Conservation (phyloP, 2,797 vertebrate species). For the Pseudomugil tenellus region DNA sequence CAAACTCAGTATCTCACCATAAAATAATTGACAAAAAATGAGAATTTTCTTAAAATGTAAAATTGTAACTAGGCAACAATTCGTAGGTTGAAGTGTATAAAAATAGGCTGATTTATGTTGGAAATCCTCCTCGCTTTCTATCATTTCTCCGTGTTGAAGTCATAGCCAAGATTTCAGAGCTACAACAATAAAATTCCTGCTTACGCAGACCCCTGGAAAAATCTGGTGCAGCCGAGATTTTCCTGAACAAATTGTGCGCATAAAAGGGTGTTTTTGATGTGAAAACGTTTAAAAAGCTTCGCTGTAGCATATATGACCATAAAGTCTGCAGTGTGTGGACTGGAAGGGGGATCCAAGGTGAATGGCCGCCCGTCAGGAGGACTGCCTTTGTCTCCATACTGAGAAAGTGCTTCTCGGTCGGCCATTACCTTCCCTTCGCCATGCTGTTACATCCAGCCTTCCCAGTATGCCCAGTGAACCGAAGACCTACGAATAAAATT, state of each 20-base stretch:
- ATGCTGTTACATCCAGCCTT: slow-evolving; percentile 58
- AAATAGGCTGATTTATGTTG: slow-evolving; percentile 13
- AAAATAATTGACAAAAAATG: slow-evolving; percentile 30
- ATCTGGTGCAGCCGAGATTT: slow-evolving; percentile 14
- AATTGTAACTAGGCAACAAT: background rate
- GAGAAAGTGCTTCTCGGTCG: slow-evolving; percentile 76
- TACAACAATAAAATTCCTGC: slow-evolving; percentile 65
- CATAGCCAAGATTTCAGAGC: slow-evolving; percentile 50
- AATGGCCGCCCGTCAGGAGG: slow-evolving; percentile 76
- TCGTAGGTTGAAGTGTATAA: background rate
- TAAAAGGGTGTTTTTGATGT: slow-evolving; percentile 19
- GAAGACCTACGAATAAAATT: slow-evolving; percentile 25
- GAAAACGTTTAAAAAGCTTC: slow-evolving; percentile 18
- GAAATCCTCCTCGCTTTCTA: slow-evolving; percentile 34
- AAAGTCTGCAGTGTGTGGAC: slow-evolving; percentile 23
- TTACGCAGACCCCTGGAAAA: slow-evolving; percentile 38
- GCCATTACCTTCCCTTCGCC: slow-evolving; percentile 81
- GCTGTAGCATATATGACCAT: slow-evolving; percentile 25
- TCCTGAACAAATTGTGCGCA: slow-evolving; percentile 31
- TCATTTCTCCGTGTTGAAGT: slow-evolving; percentile 53
- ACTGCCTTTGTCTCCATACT: slow-evolving; percentile 83
- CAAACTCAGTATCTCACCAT: slow-evolving; percentile 1
- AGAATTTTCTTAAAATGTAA: too few species aligned
- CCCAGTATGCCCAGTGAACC: slow-evolving; percentile 17
- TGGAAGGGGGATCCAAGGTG: slow-evolving; percentile 63